phyloP scores from a whole-genome alignment of 2,113 vertebrate genomes.

The Macrotus californicus region DNA sequence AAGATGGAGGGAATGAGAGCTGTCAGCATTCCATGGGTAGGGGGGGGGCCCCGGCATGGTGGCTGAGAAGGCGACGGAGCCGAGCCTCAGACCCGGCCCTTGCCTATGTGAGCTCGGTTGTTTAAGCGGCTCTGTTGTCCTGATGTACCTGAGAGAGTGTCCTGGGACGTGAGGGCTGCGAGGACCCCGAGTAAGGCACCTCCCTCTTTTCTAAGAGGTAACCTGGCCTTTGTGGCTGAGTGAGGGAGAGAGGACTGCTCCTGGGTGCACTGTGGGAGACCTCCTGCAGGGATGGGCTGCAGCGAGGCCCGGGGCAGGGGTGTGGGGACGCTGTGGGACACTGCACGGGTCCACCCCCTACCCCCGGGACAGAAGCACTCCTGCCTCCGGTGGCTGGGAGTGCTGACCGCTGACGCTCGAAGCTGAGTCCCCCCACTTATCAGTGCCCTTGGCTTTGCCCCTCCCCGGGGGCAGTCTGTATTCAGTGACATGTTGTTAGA shows the following conservation, averaged over 20 bases:
- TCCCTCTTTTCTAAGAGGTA: neutral
- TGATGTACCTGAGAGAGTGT: neutral
- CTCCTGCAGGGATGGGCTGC: neutral
- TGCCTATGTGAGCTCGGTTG: neutral
- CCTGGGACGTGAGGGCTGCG: neutral
- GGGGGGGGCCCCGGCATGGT: neutral
- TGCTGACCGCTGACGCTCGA: neutral
- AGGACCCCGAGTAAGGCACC: neutral
- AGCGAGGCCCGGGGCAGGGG: neutral
- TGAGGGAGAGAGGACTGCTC: neutral
- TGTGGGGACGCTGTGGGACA: neutral
- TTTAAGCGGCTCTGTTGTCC: neutral
- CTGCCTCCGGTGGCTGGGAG: neutral
- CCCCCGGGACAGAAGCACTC: neutral
- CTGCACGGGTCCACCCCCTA: neutral
- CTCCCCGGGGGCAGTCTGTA: neutral
- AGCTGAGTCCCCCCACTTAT: accelerated
- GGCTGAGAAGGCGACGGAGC: accelerated
- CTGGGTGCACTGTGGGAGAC: neutral
- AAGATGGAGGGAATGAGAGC: neutral
- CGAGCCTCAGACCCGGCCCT: neutral
- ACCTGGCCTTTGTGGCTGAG: neutral
- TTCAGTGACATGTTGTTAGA: neutral
- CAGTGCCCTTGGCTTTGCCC: too few species aligned
- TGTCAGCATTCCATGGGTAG: neutral